Evolutionary conservation across 2,797 vertebrate genomes (phyloP).

Genomic region (Pseudomugil gertrudae): DNA sequence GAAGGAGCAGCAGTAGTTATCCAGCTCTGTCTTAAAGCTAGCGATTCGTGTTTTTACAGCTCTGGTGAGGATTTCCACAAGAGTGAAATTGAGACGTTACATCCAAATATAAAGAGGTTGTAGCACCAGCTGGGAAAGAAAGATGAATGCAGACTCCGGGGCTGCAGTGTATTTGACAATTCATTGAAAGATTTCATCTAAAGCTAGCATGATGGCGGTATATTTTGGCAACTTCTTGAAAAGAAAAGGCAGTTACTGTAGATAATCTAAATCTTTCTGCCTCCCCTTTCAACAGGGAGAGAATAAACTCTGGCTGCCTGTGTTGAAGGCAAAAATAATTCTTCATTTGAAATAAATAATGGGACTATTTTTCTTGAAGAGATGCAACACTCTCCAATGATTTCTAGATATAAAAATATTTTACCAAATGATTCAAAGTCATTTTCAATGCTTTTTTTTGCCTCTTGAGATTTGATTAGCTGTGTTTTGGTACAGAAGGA

Average conservation of each 20-base stretch:
- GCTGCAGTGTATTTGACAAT: slow-evolving; percentile 36
- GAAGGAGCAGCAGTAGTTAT: slow-evolving; percentile 62
- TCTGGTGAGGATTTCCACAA: slow-evolving; percentile 42
- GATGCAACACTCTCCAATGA: slow-evolving; percentile 9
- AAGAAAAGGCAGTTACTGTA: slow-evolving; percentile 33
- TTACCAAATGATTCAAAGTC: neutral
- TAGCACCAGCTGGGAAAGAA: slow-evolving; percentile 44
- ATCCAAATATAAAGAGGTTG: slow-evolving; percentile 37
- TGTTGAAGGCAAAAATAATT: slow-evolving; percentile 9
- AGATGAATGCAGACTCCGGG: slow-evolving; percentile 49
- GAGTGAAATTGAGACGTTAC: slow-evolving; percentile 41
- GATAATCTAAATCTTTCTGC: slow-evolving; percentile 44
- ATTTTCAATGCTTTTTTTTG: slow-evolving; percentile 19
- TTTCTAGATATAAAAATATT: neutral
- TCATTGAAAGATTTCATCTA: slow-evolving; percentile 52
- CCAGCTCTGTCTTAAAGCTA: slow-evolving; percentile 50
- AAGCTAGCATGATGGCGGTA: slow-evolving; percentile 39
- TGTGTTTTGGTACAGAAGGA: slow-evolving; percentile 32
- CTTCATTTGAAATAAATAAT: slow-evolving; percentile 25
- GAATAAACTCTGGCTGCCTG: slow-evolving; percentile 16
- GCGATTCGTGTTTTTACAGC: slow-evolving; percentile 34
- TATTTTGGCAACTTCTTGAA: slow-evolving; percentile 49
- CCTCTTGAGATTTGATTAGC: slow-evolving; percentile 26
- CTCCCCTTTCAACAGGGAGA: slow-evolving; percentile 31
- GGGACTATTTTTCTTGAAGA: slow-evolving; percentile 9